A percentile compares a stretch with the other conserved stretches of the same genome.
These are phyloP conservation scores for Tricholaema leucomelas DNA, from an alignment of 2,113 vertebrate genomes.

Conservation along the genomic window DNA sequence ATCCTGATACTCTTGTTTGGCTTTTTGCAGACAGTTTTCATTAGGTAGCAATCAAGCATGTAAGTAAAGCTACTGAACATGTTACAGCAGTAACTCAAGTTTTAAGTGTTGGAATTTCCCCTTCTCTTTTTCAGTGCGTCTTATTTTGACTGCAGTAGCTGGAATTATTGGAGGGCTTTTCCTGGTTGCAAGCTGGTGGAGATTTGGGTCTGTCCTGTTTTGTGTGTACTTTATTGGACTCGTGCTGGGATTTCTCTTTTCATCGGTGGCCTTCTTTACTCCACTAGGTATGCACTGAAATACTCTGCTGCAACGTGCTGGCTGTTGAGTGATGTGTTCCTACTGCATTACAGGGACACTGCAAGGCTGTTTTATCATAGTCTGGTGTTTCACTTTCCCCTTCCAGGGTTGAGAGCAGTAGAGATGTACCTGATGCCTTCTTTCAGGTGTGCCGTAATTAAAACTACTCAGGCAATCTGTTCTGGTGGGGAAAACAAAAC, in stretches of 20 bases:
- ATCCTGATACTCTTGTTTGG: neutral
- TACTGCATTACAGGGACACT: neutral
- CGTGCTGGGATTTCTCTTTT: slow-evolving; percentile 85
- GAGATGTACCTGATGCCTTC: neutral
- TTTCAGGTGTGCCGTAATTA: neutral
- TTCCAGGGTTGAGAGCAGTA: neutral
- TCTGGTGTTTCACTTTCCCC: neutral
- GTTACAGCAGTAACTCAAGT: neutral
- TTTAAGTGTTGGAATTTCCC: neutral
- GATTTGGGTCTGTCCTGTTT: slow-evolving; percentile 82
- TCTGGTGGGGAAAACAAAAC: neutral
- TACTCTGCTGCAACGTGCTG: neutral
- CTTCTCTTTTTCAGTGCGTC: slow-evolving; percentile 73
- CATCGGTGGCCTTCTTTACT: slow-evolving; percentile 84
- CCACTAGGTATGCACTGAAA: slow-evolving; percentile 82
- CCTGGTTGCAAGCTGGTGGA: slow-evolving; percentile 91
- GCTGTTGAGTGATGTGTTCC: neutral
- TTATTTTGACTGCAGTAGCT: slow-evolving; percentile 79
- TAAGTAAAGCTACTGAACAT: neutral
- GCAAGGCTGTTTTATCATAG: neutral
- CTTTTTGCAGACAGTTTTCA: neutral
- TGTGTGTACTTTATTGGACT: slow-evolving; percentile 85
- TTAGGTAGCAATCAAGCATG: neutral
- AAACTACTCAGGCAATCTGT: neutral
- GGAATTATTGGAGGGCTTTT: slow-evolving; percentile 83